phyloP scores from a whole-genome alignment of 2,113 vertebrate species.

The Rhabdomys dilectus region DNA sequence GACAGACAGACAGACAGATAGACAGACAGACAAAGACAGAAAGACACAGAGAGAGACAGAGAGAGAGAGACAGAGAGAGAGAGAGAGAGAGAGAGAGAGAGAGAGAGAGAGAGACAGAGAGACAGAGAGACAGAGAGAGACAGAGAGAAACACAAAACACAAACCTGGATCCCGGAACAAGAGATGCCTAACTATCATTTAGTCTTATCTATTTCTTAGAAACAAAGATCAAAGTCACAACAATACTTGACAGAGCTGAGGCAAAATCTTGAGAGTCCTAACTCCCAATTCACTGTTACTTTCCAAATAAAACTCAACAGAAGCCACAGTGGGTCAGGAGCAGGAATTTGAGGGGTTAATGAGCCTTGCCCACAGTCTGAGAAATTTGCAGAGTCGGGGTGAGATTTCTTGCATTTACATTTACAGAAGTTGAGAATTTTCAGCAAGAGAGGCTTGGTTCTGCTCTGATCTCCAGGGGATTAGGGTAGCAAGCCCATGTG shows the following conservation, averaged over 20 bases:
- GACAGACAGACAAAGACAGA: background rate
- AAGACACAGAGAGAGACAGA: background rate
- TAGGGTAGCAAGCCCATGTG: slow-evolving; percentile 40
- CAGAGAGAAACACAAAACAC: background rate
- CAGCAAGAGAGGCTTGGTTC: slow-evolving; percentile 52
- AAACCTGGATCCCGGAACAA: background rate
- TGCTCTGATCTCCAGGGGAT: slow-evolving; percentile 58
- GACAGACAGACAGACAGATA: background rate
- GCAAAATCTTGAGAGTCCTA: background rate
- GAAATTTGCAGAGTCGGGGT: slow-evolving; percentile 46
- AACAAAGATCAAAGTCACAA: slow-evolving; percentile 31
- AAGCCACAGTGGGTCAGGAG: slow-evolving; percentile 22
- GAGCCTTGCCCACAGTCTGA: background rate
- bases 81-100: background rate
- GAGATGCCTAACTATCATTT: background rate
- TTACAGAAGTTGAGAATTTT: slow-evolving; percentile 66
- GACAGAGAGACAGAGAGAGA: background rate
- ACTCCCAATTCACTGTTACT: slow-evolving; percentile 18
- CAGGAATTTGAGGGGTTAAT: slow-evolving; percentile 46
- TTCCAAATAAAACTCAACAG: slow-evolving; percentile 30
- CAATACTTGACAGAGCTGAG: slow-evolving; percentile 22
- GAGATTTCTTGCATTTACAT: slow-evolving; percentile 74
- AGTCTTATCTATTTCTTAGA: slow-evolving; percentile 30
- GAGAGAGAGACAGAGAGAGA: background rate
- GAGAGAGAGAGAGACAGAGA: background rate